phyloP scores from a whole-genome alignment of 2,797 vertebrate species.

The Acomys russatus region DNA sequence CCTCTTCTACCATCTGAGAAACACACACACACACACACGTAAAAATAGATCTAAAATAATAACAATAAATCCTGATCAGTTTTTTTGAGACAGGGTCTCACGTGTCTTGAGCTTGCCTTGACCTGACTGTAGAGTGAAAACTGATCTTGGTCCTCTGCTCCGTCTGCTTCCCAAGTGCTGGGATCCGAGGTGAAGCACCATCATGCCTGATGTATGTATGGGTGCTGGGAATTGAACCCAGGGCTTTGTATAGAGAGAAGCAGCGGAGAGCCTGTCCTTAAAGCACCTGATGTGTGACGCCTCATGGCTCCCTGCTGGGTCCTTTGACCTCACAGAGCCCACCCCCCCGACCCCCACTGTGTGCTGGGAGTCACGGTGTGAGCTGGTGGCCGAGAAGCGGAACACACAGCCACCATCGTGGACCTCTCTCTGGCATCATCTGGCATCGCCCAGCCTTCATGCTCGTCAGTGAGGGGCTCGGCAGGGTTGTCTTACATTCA shows the following conservation, averaged over 20 bases:
- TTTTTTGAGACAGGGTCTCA: background rate
- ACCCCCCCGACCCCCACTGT: background rate
- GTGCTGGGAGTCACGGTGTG: background rate
- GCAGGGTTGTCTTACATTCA: background rate
- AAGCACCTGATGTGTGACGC: background rate
- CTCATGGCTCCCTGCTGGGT: background rate
- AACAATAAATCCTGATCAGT: background rate
- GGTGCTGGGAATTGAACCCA: background rate
- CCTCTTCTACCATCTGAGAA: background rate
- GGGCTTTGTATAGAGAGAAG: background rate
- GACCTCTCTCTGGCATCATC: no score
- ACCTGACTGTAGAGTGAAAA: background rate
- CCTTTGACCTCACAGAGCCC: background rate
- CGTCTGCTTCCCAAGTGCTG: background rate
- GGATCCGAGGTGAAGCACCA: no score
- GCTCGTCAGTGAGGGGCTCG: background rate
- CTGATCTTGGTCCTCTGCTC: background rate
- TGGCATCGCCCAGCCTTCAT: background rate
- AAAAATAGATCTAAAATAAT: background rate
- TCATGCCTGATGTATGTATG: no score
- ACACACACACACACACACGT: no score
- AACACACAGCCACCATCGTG: no score
- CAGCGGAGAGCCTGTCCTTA: background rate
- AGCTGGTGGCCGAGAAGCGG: background rate
- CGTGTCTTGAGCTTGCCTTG: background rate